phyloP scores from a whole-genome alignment of 2,888 invertebrate species.

The Aricia artaxerxes region DNA sequence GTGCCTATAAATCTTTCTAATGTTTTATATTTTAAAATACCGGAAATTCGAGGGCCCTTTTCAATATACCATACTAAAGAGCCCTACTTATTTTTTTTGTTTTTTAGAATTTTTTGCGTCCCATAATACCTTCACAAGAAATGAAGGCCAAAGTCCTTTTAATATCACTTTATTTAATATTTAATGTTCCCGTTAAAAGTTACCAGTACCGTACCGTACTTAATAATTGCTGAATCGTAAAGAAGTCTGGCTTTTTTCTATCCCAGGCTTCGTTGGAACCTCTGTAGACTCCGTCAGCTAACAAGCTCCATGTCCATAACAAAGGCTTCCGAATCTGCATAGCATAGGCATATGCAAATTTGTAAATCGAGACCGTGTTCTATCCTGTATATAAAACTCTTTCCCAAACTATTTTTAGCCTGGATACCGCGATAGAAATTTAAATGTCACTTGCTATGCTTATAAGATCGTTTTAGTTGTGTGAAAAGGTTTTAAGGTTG shows the following conservation, averaged over 20 bases:
- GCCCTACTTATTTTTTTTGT: too few relatives aligned
- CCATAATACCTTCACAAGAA: too few relatives aligned
- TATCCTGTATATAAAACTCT: conserved; percentile 14
- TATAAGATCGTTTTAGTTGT: neutral
- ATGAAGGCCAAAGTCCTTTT: too few relatives aligned
- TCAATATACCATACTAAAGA: too few relatives aligned
- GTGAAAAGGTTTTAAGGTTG: neutral
- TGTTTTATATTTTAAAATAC: too few relatives aligned
- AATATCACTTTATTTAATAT: too few relatives aligned
- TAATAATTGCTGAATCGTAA: neutral
- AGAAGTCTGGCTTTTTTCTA: neutral
- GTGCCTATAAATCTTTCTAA: neutral
- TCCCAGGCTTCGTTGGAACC: neutral
- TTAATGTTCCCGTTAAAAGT: too few relatives aligned
- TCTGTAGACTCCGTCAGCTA: neutral
- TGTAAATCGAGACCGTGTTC: conserved; percentile 8
- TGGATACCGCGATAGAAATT: neutral
- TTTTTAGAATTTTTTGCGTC: too few relatives aligned
- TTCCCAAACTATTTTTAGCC: neutral
- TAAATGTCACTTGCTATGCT: neutral
- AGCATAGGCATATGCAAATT: conserved; percentile 15
- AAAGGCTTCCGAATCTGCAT: conserved; percentile 9
- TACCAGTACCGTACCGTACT: neutral
- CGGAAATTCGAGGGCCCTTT: too few relatives aligned
- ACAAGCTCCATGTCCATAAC: neutral